Evolutionary conservation across 2,888 invertebrate genomes (phyloP), one percentile per base, ranked within the genome.

Genomic region (Drosophila mercatorum): DNA sequence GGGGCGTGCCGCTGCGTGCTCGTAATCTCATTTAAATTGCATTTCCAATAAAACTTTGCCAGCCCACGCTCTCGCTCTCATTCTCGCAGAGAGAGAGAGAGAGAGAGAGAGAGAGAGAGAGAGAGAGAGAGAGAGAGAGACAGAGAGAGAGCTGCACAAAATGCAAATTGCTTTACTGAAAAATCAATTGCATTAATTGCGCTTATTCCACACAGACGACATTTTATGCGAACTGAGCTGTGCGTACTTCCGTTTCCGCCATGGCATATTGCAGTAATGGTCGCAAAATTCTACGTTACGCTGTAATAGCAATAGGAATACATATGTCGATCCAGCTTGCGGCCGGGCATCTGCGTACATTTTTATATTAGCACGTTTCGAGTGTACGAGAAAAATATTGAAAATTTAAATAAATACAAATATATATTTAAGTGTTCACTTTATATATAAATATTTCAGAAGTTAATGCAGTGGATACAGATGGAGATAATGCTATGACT

Each of bases 11-110:
- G 53, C 38, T 17, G 53, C 46, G 61, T 46, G 57, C 61, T 60
- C 70, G 73, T 83, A 75, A 80, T 83, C 73, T 65, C 67, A 64
- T 69, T 86, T 75, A 75, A 88, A 83, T 81, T 70, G 72, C 83
- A 64, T 68, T 75, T 66, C 58, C 56, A 68, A 68, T 71, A 55
- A 65, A 66, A 72, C 28, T 60, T 68, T 34, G 36, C 31, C 38
- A 60, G 36, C 34, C 22, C 26, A 22, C 52, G 17, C 22, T 22
- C 28, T 4, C 28, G 28, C 28, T 22, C 22, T 22, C 22, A 22
- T 22, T 22, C 22, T 22, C 22, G 22, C 22, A 22, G 2, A 31
- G 31, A 31, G 31, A 31, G 3, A 31, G 31, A 31, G 31, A 6
- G 31, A 31, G 31, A 31, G 31, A 5, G 31, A 31, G 5, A 6